Base-by-base conservation (phyloP, 1,140 invertebrate genomes). In the Saccostrea echinata region DNA sequence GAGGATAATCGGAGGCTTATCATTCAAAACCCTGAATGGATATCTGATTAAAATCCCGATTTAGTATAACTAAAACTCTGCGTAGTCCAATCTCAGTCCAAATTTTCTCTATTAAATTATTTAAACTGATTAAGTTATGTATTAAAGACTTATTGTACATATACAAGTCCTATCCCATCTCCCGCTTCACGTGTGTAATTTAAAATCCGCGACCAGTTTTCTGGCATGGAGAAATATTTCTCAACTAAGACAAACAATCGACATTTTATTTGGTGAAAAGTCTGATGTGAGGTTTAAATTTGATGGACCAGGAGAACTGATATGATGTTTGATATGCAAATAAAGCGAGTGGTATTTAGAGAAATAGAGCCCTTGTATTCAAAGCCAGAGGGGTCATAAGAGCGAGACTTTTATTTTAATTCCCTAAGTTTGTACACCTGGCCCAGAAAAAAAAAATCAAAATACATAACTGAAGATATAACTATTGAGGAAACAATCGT, bases 251-350 rank as follows among this genome's bases (percentile, higher is more conserved):
- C 57, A 64, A 64, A 64, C 57, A 64, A 64, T n/a, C 57, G 21
- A 64, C 57, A 64, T n/a, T 64, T 64, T 64, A 76, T 76, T 13
- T 30, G 27, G 68, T 33, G 68, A 76, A 76, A 76, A 76, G 30
- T 76, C 68, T 33, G 27, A 76, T 61, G 18, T 18, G 21, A 13
- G 9, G 27, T 76, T 76, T 76, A 76, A 76, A 76, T 76, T 76
- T 76, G 24, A 35, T 76, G 30, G 68, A 76, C 24, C 27, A 12
- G 27, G 68, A 18, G 68, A 76, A 76, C 27, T 13, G 68, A 30
- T 76, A 76, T 35, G 30, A 76, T 76, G 68, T 76, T 76, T 76
- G 68, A 76, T 76, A 76, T 76, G 68, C 68, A 76, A 76, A 76
- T 76, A 76, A 30, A 76, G 68, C 6, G 68, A 33, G 27, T 76